These are phyloP conservation scores for Blastomussa wellsi DNA, from an alignment of 92 coral and sea anemone genomes.

Conservation along the genomic window DNA sequence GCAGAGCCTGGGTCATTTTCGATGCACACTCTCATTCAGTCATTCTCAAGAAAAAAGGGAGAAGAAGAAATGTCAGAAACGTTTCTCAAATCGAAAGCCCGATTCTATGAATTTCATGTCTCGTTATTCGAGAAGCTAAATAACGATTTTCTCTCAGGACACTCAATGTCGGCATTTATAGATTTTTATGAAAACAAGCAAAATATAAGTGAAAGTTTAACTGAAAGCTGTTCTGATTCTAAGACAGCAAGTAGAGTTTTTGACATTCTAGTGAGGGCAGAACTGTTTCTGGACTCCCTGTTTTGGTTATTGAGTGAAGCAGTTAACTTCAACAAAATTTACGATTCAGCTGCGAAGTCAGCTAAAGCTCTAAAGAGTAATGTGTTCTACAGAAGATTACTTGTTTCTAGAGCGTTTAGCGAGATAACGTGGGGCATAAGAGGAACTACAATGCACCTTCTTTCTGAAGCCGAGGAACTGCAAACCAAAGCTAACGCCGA, in stretches of 20 bases:
- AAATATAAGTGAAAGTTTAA: background rate
- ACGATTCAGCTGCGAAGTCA: constrained; percentile 2
- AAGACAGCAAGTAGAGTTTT: background rate
- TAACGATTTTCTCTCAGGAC: constrained; percentile 8
- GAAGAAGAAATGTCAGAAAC: constrained; percentile 5
- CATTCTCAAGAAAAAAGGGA: constrained; percentile 10
- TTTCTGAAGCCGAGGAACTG: background rate
- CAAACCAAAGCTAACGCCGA: background rate
- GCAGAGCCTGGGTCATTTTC: background rate
- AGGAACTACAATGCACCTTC: background rate
- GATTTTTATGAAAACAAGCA: constrained; percentile 3
- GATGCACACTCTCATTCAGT: constrained; percentile 25
- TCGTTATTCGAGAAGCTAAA: constrained; percentile 9
- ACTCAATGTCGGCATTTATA: background rate
- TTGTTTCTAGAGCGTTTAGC: constrained; percentile 2
- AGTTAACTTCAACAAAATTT: background rate
- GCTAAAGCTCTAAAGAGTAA: background rate
- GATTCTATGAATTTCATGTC: background rate
- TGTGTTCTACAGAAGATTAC: background rate
- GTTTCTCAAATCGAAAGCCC: background rate
- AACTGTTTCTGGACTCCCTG: constrained; percentile 10
- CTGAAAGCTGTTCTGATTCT: background rate
- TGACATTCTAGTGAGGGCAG: background rate
- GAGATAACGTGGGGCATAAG: background rate
- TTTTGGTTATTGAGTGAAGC: background rate